Conservation (phyloP, 2,113 vertebrate species). For the Aix galericulata region DNA sequence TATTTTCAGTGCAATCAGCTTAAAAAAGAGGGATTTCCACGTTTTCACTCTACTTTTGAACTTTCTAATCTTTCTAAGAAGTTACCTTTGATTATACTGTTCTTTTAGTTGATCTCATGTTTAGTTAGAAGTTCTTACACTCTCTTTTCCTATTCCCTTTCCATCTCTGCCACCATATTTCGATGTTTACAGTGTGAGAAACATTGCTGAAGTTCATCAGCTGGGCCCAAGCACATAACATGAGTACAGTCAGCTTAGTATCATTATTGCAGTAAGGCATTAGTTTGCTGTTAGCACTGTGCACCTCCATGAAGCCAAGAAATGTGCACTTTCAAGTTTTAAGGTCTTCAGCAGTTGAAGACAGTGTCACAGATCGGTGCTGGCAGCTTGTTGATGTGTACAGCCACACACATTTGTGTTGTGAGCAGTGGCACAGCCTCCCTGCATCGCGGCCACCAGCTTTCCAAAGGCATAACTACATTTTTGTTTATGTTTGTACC, state of each 20-base stretch:
- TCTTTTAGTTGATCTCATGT: not conserved
- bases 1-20: not conserved
- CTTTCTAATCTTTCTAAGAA: not conserved
- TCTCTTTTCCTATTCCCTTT: not conserved
- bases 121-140: not conserved
- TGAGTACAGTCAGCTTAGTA: not conserved
- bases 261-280: not conserved
- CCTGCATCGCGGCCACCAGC: not conserved
- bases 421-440: not conserved
- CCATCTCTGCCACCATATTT: not conserved
- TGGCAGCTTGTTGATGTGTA: not conserved
- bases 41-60: not conserved
- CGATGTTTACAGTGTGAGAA: not conserved
- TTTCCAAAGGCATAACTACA: not conserved
- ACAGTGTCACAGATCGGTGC: fast-evolving
- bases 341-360: not conserved
- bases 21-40: not conserved
- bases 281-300: not conserved
- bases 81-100: not conserved
- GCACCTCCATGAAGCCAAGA: not conserved
- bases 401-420: not conserved
- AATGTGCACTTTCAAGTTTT: not conserved
- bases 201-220: not conserved
- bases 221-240: not conserved
- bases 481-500: not conserved